Percentiles rank a stretch among this genome's conserved stretches.
Evolutionary conservation across 2,113 vertebrate genomes (phyloP).

Genomic region (Andinoacara biseriatus): DNA sequence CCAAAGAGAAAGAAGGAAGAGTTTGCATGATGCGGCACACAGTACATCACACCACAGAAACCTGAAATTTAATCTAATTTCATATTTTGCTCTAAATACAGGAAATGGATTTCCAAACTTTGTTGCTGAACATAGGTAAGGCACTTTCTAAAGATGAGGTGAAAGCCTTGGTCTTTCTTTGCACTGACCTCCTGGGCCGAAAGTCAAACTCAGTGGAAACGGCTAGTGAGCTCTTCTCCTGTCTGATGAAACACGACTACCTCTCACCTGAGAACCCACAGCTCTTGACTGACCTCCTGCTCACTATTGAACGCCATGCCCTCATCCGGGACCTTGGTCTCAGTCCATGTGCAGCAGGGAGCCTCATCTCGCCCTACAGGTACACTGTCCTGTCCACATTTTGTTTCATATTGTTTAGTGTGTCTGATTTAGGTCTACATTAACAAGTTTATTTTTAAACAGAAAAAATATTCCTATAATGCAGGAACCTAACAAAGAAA

Average conservation of each 20-base stretch:
- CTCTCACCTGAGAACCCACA: conserved; percentile 49
- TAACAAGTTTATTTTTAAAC: not conserved
- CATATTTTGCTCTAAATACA: not conserved
- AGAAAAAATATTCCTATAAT: not conserved
- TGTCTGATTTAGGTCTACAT: not conserved
- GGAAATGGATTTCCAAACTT: conserved; percentile 68
- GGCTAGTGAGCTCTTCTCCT: conserved; percentile 62
- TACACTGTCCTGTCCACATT: not conserved
- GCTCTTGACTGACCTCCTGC: conserved; percentile 75
- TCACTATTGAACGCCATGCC: conserved; percentile 19
- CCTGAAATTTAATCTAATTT: no score
- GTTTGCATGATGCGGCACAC: not conserved
- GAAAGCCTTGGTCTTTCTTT: conserved; percentile 72
- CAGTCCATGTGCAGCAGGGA: accelerated
- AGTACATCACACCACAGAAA: no score
- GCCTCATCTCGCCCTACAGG: conserved; percentile 73
- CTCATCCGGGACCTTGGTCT: conserved; percentile 42
- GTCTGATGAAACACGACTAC: conserved; percentile 43
- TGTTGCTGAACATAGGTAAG: conserved; percentile 48
- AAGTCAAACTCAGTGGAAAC: conserved; percentile 37
- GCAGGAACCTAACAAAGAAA: not conserved
- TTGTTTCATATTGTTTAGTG: accelerated
- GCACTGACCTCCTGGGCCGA: conserved; percentile 63
- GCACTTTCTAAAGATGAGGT: conserved; percentile 46
- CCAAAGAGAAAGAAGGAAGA: not conserved